Conservation (phyloP, 2,888 invertebrate species). For the Hyposoter didymator region DNA sequence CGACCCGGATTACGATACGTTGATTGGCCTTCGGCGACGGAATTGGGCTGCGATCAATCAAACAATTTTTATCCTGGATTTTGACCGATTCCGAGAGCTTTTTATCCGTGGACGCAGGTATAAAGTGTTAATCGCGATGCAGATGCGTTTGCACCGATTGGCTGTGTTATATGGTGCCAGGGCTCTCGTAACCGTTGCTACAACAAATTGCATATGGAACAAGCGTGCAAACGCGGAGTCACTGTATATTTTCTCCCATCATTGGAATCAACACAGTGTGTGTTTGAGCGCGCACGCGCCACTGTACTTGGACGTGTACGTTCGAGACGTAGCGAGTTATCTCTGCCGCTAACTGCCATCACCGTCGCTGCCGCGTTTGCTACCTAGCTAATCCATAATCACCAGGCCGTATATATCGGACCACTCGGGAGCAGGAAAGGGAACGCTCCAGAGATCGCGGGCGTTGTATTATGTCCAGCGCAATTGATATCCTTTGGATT, state of each 20-base stretch:
- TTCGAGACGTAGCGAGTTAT: conserved; percentile 7
- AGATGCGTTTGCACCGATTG: conserved; percentile 15
- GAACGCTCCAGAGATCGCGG: neutral
- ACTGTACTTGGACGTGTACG: neutral
- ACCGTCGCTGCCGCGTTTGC: conserved; percentile 50
- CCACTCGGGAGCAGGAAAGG: conserved; percentile 51
- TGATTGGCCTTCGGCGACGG: neutral
- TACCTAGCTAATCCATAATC: conserved; percentile 76
- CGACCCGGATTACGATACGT: neutral
- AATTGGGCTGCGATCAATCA: neutral
- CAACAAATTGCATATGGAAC: conserved; percentile 13
- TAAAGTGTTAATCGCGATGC: conserved; percentile 4
- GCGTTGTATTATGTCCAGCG: conserved; percentile 71
- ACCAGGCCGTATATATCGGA: conserved; percentile 72
- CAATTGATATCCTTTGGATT: conserved; percentile 71
- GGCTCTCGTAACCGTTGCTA: conserved; percentile 20
- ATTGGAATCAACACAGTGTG: neutral
- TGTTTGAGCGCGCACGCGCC: conserved; percentile 12
- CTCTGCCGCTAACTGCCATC: conserved; percentile 71
- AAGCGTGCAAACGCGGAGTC: conserved; percentile 16
- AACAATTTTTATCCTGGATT: neutral
- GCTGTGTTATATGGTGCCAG: neutral
- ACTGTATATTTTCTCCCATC: neutral
- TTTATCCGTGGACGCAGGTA: conserved; percentile 2
- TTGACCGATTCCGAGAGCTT: neutral